Evolutionary conservation across 2,888 invertebrate genomes (phyloP).

Genomic region (Branchipolynoe longqiensis): DNA sequence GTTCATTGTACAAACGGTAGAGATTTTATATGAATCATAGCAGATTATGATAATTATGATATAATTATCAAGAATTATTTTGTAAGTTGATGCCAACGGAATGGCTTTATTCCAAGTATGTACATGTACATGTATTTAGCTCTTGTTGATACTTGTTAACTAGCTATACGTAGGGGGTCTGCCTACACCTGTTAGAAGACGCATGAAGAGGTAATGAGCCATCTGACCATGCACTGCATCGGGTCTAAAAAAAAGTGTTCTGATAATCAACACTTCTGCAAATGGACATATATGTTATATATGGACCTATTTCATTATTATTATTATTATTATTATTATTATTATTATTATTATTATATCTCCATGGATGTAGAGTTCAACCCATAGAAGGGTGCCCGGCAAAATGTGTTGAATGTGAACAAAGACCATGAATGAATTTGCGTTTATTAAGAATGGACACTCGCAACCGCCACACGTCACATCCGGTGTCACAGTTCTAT

Average conservation of each 20-base stretch:
- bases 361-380: no score
- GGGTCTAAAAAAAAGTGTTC: not conserved
- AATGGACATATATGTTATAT: not conserved
- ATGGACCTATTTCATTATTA: no score
- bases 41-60: conserved; percentile 47
- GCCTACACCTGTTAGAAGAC: no score
- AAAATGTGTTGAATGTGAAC: no score
- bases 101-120: conserved; percentile 47
- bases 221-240: not conserved
- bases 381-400: no score
- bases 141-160: conserved; percentile 44
- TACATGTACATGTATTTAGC: conserved; percentile 39
- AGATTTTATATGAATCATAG: conserved; percentile 43
- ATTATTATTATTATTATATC: no score
- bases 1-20: conserved; percentile 38
- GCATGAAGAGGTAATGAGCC: not conserved
- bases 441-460: no score
- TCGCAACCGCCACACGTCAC: no score
- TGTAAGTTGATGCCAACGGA: conserved; percentile 35
- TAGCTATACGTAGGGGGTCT: conserved; percentile 9
- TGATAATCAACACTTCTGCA: not conserved
- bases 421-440: no score
- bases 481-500: no score
- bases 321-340: no score
- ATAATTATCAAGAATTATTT: conserved; percentile 47